Evolutionary conservation across 2,113 vertebrate genomes (phyloP).

Genomic region (Corydoras sp.): DNA sequence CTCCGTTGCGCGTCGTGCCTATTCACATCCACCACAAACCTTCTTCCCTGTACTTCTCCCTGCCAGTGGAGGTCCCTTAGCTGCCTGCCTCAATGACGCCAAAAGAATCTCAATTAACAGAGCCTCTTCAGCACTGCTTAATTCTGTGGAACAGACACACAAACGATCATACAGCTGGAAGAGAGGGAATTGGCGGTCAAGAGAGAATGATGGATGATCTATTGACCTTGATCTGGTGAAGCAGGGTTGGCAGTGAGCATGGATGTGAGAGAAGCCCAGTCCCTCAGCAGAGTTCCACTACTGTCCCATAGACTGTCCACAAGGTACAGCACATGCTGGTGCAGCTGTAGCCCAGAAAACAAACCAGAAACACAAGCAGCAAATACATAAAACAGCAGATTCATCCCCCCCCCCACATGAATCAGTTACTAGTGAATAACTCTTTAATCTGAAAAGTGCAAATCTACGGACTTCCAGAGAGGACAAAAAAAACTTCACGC

Average conservation of each 20-base stretch:
- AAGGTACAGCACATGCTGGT: slow-evolving; percentile 79
- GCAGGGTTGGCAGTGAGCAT: slow-evolving; percentile 67
- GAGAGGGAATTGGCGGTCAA: background rate
- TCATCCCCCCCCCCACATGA: no score
- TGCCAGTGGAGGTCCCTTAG: slow-evolving; percentile 72
- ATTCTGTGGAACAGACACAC: slow-evolving; percentile 51
- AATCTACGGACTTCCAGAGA: no score
- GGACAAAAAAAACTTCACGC: no score
- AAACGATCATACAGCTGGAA: slow-evolving; percentile 4
- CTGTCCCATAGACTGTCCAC: slow-evolving; percentile 91
- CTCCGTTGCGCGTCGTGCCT: no score
- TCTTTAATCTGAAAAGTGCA: no score
- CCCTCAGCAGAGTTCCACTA: slow-evolving; percentile 74
- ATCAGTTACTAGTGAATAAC: no score
- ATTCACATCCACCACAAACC: slow-evolving; percentile 49
- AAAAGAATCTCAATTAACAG: slow-evolving; percentile 76
- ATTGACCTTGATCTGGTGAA: slow-evolving; percentile 58
- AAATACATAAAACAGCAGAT: no score
- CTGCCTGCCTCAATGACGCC: slow-evolving; percentile 75
- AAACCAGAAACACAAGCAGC: no score
- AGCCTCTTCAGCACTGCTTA: slow-evolving; percentile 61
- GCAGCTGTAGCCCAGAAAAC: slow-evolving; percentile 61
- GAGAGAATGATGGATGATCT: background rate
- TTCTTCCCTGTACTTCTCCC: slow-evolving; percentile 78
- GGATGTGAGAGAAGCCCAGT: slow-evolving; percentile 78